Evolutionary conservation across 2,113 vertebrate genomes (phyloP), one percentile per base, ranked within the genome.

Genomic region (Harpagus bidentatus): DNA sequence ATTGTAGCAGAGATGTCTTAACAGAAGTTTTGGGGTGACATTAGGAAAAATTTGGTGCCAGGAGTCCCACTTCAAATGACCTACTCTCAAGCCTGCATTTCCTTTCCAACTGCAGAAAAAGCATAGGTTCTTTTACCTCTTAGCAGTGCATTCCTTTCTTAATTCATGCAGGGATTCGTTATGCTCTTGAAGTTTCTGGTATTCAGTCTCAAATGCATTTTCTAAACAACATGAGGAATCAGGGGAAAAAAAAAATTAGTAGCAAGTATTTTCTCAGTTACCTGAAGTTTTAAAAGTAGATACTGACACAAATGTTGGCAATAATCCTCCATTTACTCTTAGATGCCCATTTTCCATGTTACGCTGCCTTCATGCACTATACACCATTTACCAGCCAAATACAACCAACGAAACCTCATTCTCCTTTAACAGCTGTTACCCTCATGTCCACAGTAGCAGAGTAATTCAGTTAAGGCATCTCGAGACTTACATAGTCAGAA

Each of bases 81-180:
- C 45, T 84, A 2, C 31, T 66, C 59, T 84, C 42, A 83, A 79
- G 4, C 2, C 28, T 47, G 6, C 11, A 17, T 38, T 86, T 94
- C 73, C 70, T 62, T 84, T 47, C 19, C 32, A 50, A 8, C 1
- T 16, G 8, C 17, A 77, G 45, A 66, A 93, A 10, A 43, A 84
- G 18, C 29, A 38, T 4, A 94, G 67, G 66, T 73, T 77, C 38
- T 86, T 96, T 98, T 98, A 99, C 99, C 99, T 99, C 98, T 99
- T 99, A n/a, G 99, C 99, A 45, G 99, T 99, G 87, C 99, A 99
- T 97, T 99, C 99, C 95, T 99, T 99, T 90, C 98, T 99, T 89
- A 98, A 85, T 93, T 99, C 99, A 65, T 97, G 97, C 90, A 99
- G 95, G 34, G 98, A 99, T 92, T 99, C 99, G 12, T 98, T 99